These are phyloP conservation scores for Crax fasciolata DNA, from an alignment of 2,797 vertebrate genomes.

Conservation along the genomic window DNA sequence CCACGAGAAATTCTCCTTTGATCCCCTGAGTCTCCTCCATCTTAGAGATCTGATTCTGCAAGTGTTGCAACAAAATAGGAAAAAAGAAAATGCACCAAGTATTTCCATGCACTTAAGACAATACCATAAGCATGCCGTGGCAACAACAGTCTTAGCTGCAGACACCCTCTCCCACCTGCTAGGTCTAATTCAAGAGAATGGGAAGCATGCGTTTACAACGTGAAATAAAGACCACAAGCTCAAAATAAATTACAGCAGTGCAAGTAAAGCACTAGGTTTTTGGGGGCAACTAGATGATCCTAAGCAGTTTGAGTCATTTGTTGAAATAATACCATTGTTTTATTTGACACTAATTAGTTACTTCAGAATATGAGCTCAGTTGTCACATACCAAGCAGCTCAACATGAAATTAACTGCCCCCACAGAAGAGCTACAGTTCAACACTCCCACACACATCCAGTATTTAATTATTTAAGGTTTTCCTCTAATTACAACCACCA, in stretches of 20 bases:
- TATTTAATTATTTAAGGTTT: not conserved
- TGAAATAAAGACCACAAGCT: not conserved
- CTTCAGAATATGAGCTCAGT: not conserved
- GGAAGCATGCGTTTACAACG: accelerated
- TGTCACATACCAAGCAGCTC: not conserved
- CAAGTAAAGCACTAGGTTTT: not conserved
- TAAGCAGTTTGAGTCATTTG: not conserved
- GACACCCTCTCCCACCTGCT: accelerated
- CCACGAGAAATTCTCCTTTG: accelerated
- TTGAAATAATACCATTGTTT: not conserved
- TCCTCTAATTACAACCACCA: not conserved
- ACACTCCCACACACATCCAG: not conserved
- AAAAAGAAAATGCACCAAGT: accelerated
- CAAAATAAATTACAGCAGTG: not conserved
- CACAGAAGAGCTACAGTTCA: not conserved
- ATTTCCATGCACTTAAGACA: not conserved
- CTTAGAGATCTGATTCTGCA: not conserved
- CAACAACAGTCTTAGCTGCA: not conserved
- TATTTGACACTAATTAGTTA: not conserved
- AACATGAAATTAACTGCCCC: not conserved
- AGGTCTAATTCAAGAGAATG: not conserved
- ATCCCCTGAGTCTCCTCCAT: not conserved
- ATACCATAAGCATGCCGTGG: accelerated
- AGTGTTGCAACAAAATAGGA: not conserved
- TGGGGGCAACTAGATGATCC: not conserved